Percentiles rank a stretch among this genome's conserved stretches.
Conservation (phyloP, 1,140 invertebrate species). For the Arion vulgaris region DNA sequence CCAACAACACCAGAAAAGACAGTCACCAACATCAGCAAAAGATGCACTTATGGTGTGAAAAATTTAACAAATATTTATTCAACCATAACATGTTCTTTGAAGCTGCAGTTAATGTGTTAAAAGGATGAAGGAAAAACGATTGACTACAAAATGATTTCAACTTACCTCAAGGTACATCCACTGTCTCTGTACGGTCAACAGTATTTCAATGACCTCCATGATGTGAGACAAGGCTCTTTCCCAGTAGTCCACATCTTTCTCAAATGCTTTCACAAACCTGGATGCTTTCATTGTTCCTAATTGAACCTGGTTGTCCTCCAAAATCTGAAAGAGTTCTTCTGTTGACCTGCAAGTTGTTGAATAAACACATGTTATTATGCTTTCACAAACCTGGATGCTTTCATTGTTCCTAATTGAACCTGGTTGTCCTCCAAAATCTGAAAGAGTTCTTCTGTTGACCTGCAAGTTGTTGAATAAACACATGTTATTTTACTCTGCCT, state of each 20-base stretch:
- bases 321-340: constrained; percentile 76
- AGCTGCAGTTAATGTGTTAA: too few relatives aligned
- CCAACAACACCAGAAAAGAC: too few relatives aligned
- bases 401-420: constrained; percentile 82
- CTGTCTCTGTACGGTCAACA: constrained; percentile 83
- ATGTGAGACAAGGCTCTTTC: constrained; percentile 85
- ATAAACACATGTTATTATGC: background rate
- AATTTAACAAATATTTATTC: too few relatives aligned
- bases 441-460: constrained; percentile 75
- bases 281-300: constrained; percentile 88
- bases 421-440: constrained; percentile 74
- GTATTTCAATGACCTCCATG: constrained; percentile 83
- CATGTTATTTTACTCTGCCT: too few relatives aligned
- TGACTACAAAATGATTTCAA: background rate
- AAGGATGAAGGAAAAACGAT: too few relatives aligned
- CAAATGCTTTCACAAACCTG: constrained; percentile 87
- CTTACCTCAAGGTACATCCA: constrained; percentile 85
- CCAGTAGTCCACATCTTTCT: constrained; percentile 85
- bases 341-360: constrained; percentile 58
- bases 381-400: constrained; percentile 72
- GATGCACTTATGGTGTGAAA: too few relatives aligned
- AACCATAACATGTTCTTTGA: too few relatives aligned
- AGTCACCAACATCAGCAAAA: too few relatives aligned
- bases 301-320: constrained; percentile 72
- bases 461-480: constrained; percentile 35